These are phyloP conservation scores for Spilarctia lutea DNA, from an alignment of 2,888 invertebrate genomes.

Conservation along the genomic window DNA sequence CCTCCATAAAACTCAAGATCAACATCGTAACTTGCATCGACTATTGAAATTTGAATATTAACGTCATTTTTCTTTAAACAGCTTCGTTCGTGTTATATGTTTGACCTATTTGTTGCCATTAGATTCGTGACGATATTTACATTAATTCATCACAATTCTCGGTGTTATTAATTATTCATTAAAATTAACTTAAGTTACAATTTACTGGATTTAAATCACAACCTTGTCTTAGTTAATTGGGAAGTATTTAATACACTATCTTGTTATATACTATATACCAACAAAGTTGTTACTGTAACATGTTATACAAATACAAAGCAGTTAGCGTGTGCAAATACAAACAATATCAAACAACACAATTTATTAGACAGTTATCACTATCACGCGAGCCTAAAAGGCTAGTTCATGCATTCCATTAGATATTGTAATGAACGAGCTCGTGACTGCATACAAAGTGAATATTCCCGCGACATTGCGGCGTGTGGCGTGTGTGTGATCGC, in stretches of 20 bases:
- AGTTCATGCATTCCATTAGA: slow-evolving; percentile 37
- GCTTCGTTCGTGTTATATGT: too few species aligned
- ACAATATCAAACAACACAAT: background rate
- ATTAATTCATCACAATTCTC: too few species aligned
- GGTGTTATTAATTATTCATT: too few species aligned
- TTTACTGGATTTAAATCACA: too few species aligned
- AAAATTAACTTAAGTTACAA: too few species aligned
- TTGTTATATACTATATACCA: too few species aligned
- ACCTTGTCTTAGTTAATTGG: too few species aligned
- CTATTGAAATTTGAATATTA: background rate
- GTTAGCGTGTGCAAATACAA: background rate
- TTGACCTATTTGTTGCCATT: too few species aligned
- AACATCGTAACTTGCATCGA: background rate
- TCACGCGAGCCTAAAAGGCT: slow-evolving; percentile 29
- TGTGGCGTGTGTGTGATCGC: slow-evolving; percentile 12
- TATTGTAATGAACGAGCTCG: slow-evolving; percentile 28
- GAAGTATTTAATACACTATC: too few species aligned
- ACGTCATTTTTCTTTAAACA: background rate
- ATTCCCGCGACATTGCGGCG: slow-evolving; percentile 20
- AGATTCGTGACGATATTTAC: too few species aligned
- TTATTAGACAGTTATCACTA: slow-evolving; percentile 15
- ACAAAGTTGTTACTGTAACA: background rate
- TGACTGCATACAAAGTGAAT: slow-evolving; percentile 36
- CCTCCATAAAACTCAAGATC: too few species aligned
- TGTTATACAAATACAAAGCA: background rate